phyloP scores from a whole-genome alignment of 1,140 invertebrate species.

The Octopus sinensis region DNA sequence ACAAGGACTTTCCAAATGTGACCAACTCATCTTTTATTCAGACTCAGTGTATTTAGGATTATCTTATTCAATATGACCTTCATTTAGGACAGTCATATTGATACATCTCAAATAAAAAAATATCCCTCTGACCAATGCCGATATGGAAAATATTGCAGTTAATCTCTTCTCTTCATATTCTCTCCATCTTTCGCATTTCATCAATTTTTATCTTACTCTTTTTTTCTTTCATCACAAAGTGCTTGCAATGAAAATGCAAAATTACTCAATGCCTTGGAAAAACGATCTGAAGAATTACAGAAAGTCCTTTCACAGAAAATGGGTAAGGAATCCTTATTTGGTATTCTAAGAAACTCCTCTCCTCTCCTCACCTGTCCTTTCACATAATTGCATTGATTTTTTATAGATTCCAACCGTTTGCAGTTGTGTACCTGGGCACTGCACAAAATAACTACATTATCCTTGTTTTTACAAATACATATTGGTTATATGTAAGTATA shows the following conservation, averaged over 20 bases:
- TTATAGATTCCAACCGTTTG: neutral
- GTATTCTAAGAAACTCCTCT: neutral
- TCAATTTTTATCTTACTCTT: neutral
- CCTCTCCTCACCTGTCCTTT: neutral
- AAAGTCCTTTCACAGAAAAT: constrained; percentile 42
- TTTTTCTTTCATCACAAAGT: constrained; percentile 30
- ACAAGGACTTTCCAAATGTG: too few relatives aligned
- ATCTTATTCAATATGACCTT: too few relatives aligned
- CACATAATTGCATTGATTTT: neutral
- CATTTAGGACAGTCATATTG: too few relatives aligned
- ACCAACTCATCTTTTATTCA: too few relatives aligned
- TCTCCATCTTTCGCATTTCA: too few relatives aligned
- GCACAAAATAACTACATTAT: neutral
- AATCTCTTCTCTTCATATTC: too few relatives aligned
- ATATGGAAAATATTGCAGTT: too few relatives aligned
- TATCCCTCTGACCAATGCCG: too few relatives aligned
- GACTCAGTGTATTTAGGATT: too few relatives aligned
- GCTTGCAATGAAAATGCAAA: constrained; percentile 49
- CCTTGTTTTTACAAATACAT: neutral
- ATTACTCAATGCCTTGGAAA: constrained; percentile 36
- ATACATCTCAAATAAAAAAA: too few relatives aligned
- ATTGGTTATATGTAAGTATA: neutral
- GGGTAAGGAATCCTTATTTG: constrained; percentile 32
- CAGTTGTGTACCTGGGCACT: neutral
- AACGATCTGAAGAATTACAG: constrained; percentile 40